Percentiles rank a stretch among this genome's conserved stretches.
These are phyloP conservation scores for Oceanodroma leucorhoa DNA, from an alignment of 2,797 vertebrate genomes.

Conservation along the genomic window DNA sequence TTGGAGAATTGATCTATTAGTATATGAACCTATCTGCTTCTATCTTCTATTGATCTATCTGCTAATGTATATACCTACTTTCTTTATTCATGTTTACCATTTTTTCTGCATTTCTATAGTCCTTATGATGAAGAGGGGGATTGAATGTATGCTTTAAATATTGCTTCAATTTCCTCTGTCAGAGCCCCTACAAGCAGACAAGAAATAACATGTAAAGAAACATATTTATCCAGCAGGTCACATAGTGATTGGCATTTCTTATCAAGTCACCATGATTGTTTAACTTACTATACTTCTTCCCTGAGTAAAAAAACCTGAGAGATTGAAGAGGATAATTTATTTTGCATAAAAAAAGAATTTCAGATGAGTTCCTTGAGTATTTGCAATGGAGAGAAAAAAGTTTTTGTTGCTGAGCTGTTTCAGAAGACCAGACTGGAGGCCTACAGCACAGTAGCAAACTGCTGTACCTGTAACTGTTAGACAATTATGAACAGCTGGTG, in stretches of 20 bases:
- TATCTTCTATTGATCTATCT: background rate
- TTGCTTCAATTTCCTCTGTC: background rate
- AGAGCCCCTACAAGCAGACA: background rate
- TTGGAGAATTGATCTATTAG: background rate
- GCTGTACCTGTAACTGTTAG: conserved; percentile 24
- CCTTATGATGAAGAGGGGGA: background rate
- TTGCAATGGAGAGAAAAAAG: background rate
- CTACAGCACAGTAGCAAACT: background rate
- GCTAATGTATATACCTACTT: background rate
- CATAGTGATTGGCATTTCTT: background rate
- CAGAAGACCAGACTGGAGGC: background rate
- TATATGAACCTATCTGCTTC: background rate
- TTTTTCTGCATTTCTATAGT: background rate
- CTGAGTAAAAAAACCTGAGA: background rate
- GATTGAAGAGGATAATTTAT: background rate
- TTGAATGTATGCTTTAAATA: background rate
- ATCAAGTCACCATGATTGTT: background rate
- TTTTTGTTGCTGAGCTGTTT: conserved; percentile 1
- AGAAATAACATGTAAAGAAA: background rate
- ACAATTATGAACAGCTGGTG: conserved; percentile 24
- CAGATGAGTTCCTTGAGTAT: background rate
- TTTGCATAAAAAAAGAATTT: background rate
- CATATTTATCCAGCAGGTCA: background rate
- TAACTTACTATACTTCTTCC: background rate
- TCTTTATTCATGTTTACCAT: background rate